Percentiles rank a stretch among this genome's conserved stretches.
phyloP scores from a whole-genome alignment of 1,140 invertebrate species.

The Plutomurus gul region DNA sequence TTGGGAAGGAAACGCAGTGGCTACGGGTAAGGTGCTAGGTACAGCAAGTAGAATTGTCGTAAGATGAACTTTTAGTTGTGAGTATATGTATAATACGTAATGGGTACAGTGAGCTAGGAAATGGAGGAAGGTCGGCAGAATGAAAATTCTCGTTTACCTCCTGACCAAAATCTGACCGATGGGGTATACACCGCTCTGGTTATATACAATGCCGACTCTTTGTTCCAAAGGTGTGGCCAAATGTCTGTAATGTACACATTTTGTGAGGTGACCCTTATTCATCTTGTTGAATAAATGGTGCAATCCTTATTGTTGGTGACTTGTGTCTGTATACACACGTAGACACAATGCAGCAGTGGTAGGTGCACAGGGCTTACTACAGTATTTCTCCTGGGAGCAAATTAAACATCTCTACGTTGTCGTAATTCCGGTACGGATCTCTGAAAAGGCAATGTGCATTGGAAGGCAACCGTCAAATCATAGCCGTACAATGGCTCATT shows the following conservation, averaged over 20 bases:
- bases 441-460: too few relatives aligned
- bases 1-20: too few relatives aligned
- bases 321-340: not conserved
- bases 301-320: conserved; percentile 9
- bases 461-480: not conserved
- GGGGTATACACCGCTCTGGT: not conserved
- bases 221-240: conserved; percentile 42
- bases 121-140: not conserved
- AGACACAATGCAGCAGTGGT: too few relatives aligned
- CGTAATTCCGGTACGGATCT: too few relatives aligned
- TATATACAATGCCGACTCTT: not conserved
- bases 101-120: not conserved
- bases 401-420: too few relatives aligned
- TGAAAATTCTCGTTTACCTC: conserved; percentile 11
- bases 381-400: too few relatives aligned
- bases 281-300: not conserved
- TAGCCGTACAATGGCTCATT: conserved; percentile 25
- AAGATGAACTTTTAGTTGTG: not conserved
- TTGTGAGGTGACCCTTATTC: conserved; percentile 13
- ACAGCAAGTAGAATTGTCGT: not conserved
- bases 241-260: conserved; percentile 34
- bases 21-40: too few relatives aligned
- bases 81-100: not conserved
- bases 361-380: too few relatives aligned
- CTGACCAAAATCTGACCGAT: conserved; percentile 6